Percentiles rank a stretch among this genome's conserved stretches.
phyloP scores from a whole-genome alignment of 2,888 invertebrate species.

The Oxycera nigricornis region DNA sequence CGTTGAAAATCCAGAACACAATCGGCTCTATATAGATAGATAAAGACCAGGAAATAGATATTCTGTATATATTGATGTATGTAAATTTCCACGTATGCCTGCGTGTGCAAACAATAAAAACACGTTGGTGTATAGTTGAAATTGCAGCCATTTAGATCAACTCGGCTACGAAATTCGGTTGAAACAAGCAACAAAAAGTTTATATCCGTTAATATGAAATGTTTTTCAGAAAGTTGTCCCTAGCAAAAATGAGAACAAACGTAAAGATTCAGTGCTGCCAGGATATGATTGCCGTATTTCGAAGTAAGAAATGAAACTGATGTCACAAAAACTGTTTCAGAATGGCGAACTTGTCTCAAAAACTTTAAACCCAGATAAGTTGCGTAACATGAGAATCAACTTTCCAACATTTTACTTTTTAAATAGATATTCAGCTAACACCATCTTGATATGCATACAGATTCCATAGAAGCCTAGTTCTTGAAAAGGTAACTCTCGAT shows the following conservation, averaged over 20 bases:
- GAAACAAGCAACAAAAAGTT: background rate
- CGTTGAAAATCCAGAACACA: slow-evolving; percentile 2
- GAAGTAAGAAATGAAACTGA: too few species aligned
- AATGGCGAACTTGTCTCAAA: background rate
- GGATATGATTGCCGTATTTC: background rate
- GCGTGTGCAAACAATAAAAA: background rate
- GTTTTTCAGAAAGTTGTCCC: background rate
- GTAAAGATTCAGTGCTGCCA: background rate
- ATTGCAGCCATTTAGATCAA: background rate
- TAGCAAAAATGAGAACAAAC: background rate
- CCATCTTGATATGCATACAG: too few species aligned
- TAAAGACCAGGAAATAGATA: background rate
- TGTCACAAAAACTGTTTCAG: too few species aligned
- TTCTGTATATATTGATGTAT: background rate
- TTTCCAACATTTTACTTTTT: too few species aligned
- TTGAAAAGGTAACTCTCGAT: background rate
- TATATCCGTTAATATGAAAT: background rate
- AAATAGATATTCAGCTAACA: too few species aligned
- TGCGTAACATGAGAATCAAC: too few species aligned
- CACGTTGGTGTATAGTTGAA: background rate
- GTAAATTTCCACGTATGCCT: background rate
- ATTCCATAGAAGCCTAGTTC: too few species aligned
- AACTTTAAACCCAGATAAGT: background rate
- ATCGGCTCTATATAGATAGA: background rate
- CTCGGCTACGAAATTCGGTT: background rate